These are phyloP conservation scores for Luffia ferchaultella DNA, from an alignment of 2,888 invertebrate genomes.

Conservation along the genomic window DNA sequence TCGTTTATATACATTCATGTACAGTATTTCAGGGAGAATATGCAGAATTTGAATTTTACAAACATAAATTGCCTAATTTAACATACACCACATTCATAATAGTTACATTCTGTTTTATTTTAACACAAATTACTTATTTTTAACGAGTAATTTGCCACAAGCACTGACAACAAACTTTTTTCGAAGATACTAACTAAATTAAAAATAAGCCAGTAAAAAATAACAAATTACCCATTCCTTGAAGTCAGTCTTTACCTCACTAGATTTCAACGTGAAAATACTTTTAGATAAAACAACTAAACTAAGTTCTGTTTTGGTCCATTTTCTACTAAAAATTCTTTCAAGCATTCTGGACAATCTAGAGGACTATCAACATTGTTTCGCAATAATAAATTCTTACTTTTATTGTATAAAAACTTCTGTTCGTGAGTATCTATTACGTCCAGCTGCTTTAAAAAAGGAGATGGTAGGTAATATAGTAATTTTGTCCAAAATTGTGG, in stretches of 20 bases:
- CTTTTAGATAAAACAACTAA: no score
- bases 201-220: neutral
- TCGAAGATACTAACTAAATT: neutral
- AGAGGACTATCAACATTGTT: no score
- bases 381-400: no score
- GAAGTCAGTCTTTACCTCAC: constrained; percentile 63
- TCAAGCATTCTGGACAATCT: constrained; percentile 14
- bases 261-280: constrained; percentile 15
- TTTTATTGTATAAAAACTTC: no score
- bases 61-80: neutral
- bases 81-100: no score
- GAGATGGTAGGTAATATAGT: constrained; percentile 25
- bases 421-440: no score
- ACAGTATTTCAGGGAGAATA: neutral
- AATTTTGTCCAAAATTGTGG: constrained; percentile 44
- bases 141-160: no score
- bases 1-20: neutral
- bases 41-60: neutral
- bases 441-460: no score
- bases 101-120: no score
- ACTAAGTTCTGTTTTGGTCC: neutral
- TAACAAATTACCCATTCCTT: neutral
- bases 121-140: no score
- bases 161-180: no score
- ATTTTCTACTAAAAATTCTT: constrained; percentile 5